phyloP scores from a whole-genome alignment of 2,888 invertebrate species.

The Eretmocerus hayati region DNA sequence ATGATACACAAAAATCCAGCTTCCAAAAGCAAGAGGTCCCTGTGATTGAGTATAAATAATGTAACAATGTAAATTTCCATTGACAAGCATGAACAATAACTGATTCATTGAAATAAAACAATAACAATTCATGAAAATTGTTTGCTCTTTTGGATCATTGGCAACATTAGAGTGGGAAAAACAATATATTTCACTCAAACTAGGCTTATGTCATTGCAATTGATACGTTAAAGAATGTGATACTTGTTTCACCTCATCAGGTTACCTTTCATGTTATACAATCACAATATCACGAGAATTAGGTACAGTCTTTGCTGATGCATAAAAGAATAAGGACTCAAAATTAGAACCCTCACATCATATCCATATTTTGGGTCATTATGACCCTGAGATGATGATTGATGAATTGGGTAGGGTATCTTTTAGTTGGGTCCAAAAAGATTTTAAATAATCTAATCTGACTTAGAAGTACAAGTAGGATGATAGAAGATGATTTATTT shows the following conservation, averaged over 20 bases:
- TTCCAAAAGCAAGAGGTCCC: slow-evolving; percentile 69
- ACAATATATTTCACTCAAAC: background rate
- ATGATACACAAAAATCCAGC: slow-evolving; percentile 63
- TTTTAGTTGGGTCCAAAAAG: too few species aligned
- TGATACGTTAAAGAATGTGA: slow-evolving; percentile 4
- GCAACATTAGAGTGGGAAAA: too few species aligned
- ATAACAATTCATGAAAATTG: background rate
- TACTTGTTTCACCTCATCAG: slow-evolving; percentile 16
- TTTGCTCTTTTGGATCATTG: background rate
- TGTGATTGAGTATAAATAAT: slow-evolving; percentile 31
- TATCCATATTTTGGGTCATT: too few species aligned
- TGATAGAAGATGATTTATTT: background rate
- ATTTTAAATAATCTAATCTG: too few species aligned
- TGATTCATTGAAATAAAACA: background rate
- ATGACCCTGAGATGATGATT: too few species aligned
- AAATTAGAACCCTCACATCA: too few species aligned
- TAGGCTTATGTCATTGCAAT: slow-evolving; percentile 3
- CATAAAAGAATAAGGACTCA: too few species aligned
- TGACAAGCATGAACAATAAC: too few species aligned
- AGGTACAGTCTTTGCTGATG: too few species aligned
- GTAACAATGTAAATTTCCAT: background rate
- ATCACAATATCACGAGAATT: too few species aligned
- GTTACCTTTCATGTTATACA: slow-evolving; percentile 23
- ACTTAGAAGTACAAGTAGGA: too few species aligned
- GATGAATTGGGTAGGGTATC: too few species aligned